Evolutionary conservation across 2,888 invertebrate species (phyloP).

Genomic region (Stramonita haemastoma): DNA sequence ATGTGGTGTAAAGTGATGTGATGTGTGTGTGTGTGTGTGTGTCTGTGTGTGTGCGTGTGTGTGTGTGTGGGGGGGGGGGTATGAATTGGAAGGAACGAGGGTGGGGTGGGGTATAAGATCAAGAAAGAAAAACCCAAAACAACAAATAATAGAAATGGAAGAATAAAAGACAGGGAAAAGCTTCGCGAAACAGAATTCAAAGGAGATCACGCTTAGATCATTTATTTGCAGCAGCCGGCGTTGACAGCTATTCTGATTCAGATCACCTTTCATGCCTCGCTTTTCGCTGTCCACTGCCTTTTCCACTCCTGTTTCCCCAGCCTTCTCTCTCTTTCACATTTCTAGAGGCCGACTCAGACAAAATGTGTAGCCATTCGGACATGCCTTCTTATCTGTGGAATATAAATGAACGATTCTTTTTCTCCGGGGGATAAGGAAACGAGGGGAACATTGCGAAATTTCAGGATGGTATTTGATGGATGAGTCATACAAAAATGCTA

Average conservation of each 20-base stretch:
- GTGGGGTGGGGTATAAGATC: neutral
- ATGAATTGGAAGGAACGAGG: neutral
- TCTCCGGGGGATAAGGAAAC: neutral
- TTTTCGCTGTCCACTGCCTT: neutral
- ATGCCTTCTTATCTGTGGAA: neutral
- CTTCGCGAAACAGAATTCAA: neutral
- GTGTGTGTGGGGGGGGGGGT: neutral
- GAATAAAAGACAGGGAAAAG: neutral
- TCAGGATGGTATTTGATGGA: too few species aligned
- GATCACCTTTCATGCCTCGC: neutral
- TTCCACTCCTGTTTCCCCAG: neutral
- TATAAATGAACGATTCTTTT: neutral
- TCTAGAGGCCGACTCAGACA: neutral
- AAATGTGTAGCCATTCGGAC: neutral
- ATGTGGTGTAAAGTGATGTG: too few species aligned
- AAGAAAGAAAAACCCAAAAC: neutral
- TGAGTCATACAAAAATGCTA: too few species aligned
- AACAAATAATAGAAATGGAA: neutral
- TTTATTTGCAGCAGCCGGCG: neutral
- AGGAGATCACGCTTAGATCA: neutral
- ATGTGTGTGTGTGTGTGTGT: too few species aligned
- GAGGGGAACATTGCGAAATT: neutral
- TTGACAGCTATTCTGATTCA: neutral
- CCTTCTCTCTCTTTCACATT: neutral
- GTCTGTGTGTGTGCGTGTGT: too few species aligned